Percentiles rank a stretch among this genome's conserved stretches.
phyloP scores from a whole-genome alignment of 1,140 invertebrate species.

The Drosophila watanabei region DNA sequence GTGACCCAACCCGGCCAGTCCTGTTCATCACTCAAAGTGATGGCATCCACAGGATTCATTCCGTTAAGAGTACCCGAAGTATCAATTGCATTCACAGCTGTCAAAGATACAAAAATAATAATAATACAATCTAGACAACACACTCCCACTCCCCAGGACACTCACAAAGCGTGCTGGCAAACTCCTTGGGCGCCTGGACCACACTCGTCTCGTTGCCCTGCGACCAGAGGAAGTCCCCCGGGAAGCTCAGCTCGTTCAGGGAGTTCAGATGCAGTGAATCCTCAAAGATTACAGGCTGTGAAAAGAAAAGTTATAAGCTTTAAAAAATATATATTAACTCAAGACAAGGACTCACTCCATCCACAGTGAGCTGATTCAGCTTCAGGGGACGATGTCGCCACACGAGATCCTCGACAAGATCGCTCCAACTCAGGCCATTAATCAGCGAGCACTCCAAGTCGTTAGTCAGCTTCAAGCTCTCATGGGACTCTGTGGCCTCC shows the following conservation, averaged over 20 bases:
- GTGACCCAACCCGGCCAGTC: conserved; percentile 80
- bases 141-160: background rate
- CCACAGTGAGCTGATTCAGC: conserved; percentile 81
- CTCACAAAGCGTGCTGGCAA: conserved; percentile 67
- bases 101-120: too few species aligned
- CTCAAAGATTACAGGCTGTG: conserved; percentile 79
- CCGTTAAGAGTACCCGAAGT: conserved; percentile 78
- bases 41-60: conserved; percentile 67
- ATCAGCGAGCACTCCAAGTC: conserved; percentile 71
- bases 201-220: conserved; percentile 65
- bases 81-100: conserved; percentile 68
- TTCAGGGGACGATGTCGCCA: conserved; percentile 76
- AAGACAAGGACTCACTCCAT: conserved; percentile 84
- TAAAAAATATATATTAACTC: too few species aligned
- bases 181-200: conserved; percentile 84
- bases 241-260: conserved; percentile 86
- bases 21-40: conserved; percentile 80
- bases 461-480: conserved; percentile 34
- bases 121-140: too few species aligned
- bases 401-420: conserved; percentile 83
- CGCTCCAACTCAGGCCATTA: conserved; percentile 78
- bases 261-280: conserved; percentile 63
- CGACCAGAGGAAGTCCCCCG: conserved; percentile 85
- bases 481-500: conserved; percentile 16
- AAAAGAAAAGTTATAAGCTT: background rate